Percentiles rank a stretch among this genome's conserved stretches.
These are phyloP conservation scores for Paradoxurus hermaphroditus DNA, from an alignment of 2,113 vertebrate genomes.

Conservation along the genomic window DNA sequence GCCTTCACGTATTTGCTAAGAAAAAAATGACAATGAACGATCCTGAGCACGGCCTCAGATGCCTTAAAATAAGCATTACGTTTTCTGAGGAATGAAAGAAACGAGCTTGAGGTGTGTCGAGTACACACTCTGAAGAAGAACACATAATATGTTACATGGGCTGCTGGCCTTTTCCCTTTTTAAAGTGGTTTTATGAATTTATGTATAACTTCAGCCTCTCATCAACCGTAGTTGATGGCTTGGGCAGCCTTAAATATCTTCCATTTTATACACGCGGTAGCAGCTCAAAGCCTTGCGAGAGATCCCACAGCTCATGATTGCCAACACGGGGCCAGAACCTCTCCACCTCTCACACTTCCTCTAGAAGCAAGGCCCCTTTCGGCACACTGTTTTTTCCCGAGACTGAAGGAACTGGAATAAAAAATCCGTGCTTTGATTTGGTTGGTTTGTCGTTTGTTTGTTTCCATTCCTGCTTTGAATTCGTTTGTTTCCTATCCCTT, in stretches of 20 bases:
- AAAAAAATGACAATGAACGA: background rate
- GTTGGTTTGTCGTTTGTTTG: conserved; percentile 60
- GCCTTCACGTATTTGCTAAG: background rate
- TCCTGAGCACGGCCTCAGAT: background rate
- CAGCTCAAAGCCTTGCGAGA: background rate
- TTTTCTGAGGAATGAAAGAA: background rate
- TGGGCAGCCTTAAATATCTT: background rate
- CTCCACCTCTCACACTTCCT: background rate
- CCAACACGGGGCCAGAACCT: background rate
- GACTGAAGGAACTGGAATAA: background rate
- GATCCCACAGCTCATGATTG: background rate
- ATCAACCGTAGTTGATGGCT: background rate
- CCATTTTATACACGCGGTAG: background rate
- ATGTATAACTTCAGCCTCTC: background rate
- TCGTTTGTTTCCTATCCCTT: conserved; percentile 66
- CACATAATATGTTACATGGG: background rate
- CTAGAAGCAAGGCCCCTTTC: background rate
- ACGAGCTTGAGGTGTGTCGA: background rate
- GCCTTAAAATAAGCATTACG: background rate
- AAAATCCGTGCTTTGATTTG: background rate
- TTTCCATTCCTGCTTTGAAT: conserved; percentile 59
- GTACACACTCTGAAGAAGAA: background rate
- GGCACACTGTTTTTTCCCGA: background rate
- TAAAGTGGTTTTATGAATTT: background rate
- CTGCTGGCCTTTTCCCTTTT: background rate